Evolutionary conservation across 2,888 invertebrate species (phyloP), one percentile per base, ranked within the genome.

Genomic region (Stegophylla sp.): DNA sequence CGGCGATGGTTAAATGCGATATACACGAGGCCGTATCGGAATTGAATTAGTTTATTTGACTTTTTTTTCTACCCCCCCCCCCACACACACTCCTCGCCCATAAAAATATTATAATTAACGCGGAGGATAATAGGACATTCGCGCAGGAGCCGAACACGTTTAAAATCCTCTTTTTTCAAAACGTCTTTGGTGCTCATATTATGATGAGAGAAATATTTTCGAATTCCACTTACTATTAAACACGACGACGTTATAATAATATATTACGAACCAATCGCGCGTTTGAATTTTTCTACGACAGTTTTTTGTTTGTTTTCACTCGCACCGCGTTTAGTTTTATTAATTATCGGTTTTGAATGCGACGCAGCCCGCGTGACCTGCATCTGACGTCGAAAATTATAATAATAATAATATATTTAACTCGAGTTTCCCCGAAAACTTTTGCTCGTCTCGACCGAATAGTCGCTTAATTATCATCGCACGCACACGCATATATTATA

Each of bases 331-430:
- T 72, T 56, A 23, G 1, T 28, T 45, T 73, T 73, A 61, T 61
- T 61, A 48, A 61, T 48, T 48, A 61, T 45, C 9, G 61, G 13
- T 73, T 73, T 61, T 7, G 9, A 3, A 61, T 59, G n/a, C 13
- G 28, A 3, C 43, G 5, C 1, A 1, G 3, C 48, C 13, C n/a
- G n/a, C n/a, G n/a, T 5, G 48, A 61, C 1, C 48, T 48, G 74
- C 34, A 12, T 63, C 20, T 48, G 74, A 74, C 74, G 26, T 48
- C 10, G 28, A 28, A 61, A 73, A 61, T 48, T 61, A 73, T 34
- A 73, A 72, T 59, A 59, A 73, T 34, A 73, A 72, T 59, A 59
- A 20, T 73, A 67, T 12, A 61, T 45, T 48, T 34, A 28, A 73
- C 45, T n/a, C 0, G 26, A 72, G n/a, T 43, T n/a, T 59, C 23